Percentiles rank a stretch among this genome's conserved stretches.
These are phyloP conservation scores for Phrynocephalus versicolor DNA, from an alignment of 2,113 vertebrate genomes.

Conservation along the genomic window DNA sequence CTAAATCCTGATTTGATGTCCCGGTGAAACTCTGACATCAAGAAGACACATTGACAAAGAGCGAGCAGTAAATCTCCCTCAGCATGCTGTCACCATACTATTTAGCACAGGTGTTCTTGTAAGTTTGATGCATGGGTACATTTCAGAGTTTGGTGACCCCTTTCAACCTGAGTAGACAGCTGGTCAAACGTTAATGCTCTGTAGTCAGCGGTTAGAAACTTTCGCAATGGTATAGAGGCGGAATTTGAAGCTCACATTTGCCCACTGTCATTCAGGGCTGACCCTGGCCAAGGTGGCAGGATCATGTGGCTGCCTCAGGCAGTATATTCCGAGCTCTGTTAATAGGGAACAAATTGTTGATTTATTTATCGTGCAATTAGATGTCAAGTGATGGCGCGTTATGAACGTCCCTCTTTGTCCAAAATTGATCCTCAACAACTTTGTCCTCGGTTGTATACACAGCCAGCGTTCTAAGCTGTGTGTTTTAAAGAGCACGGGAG, in stretches of 20 bases:
- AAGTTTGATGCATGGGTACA: not conserved
- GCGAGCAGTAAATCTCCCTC: not conserved
- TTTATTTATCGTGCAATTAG: not conserved
- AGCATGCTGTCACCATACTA: not conserved
- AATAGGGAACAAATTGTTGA: not conserved
- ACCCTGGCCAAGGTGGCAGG: not conserved
- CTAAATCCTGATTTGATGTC: conserved; percentile 19
- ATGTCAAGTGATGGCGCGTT: not conserved
- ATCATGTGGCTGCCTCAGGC: not conserved
- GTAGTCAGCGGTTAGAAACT: not conserved
- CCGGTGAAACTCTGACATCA: not conserved
- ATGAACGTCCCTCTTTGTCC: not conserved
- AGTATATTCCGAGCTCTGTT: not conserved
- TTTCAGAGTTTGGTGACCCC: not conserved
- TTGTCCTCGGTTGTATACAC: not conserved
- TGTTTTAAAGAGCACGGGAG: not conserved
- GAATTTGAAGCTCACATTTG: not conserved
- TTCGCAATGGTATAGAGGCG: not conserved
- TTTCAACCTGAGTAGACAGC: conserved; percentile 1
- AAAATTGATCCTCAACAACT: not conserved
- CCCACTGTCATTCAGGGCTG: not conserved
- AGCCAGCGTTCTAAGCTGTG: not conserved
- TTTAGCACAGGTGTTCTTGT: conserved; percentile 13
- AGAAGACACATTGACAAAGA: conserved; percentile 15
- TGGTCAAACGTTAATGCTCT: conserved; percentile 4